Conservation (phyloP, 2,888 invertebrate genomes). For the Pediacus dermestoides region DNA sequence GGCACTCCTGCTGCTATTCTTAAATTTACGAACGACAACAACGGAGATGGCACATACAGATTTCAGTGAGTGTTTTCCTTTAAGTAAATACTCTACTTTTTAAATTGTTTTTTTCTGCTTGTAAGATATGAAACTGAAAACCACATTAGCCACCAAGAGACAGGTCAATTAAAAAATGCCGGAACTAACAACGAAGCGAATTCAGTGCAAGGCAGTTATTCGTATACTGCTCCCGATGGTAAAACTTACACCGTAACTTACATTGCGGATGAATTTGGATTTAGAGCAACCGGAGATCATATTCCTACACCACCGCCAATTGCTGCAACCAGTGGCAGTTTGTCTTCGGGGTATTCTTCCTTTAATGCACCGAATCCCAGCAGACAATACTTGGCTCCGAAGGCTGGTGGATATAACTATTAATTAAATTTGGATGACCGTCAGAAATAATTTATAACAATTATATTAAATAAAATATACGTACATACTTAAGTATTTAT, state of each 20-base stretch:
- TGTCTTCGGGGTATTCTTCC: no score
- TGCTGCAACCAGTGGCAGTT: slow-evolving; percentile 21
- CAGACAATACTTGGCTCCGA: slow-evolving; percentile 19
- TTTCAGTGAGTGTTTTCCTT: slow-evolving; percentile 51
- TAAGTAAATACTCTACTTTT: background rate
- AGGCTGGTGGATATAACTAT: slow-evolving; percentile 17
- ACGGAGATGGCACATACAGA: slow-evolving; percentile 56
- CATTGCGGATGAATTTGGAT: slow-evolving; percentile 57
- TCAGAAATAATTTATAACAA: no score
- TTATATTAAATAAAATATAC: no score
- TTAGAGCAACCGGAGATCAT: slow-evolving; percentile 22
- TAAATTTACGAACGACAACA: slow-evolving; percentile 56
- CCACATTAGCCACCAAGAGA: slow-evolving; percentile 37
- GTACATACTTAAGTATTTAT: no score
- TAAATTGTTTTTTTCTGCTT: slow-evolving; percentile 56
- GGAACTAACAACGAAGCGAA: slow-evolving; percentile 59
- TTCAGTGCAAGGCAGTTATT: slow-evolving; percentile 51
- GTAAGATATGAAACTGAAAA: slow-evolving; percentile 67
- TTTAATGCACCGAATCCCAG: slow-evolving; percentile 7
- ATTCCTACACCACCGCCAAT: slow-evolving; percentile 25
- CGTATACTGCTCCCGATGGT: slow-evolving; percentile 54
- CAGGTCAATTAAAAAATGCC: slow-evolving; percentile 68
- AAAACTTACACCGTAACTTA: slow-evolving; percentile 51
- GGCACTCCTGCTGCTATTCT: slow-evolving; percentile 55
- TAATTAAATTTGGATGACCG: no score